A percentile compares a stretch with the other conserved stretches of the same genome.
phyloP scores from a whole-genome alignment of 2,888 invertebrate genomes.

The Epistrophe eligans region DNA sequence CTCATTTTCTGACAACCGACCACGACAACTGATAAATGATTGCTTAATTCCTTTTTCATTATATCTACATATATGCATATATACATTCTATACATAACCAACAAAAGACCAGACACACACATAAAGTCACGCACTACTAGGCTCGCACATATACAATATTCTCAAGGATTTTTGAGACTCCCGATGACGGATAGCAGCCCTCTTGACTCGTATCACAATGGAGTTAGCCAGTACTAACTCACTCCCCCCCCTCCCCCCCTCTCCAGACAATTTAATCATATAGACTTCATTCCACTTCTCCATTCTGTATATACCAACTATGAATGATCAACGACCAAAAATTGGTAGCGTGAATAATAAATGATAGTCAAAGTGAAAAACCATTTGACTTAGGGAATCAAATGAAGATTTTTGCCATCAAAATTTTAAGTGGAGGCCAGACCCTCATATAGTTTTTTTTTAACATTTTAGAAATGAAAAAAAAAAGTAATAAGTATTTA shows the following conservation, averaged over 20 bases:
- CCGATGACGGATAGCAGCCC: constrained; percentile 27
- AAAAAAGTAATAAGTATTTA: background rate
- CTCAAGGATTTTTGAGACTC: constrained; percentile 56
- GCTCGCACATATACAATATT: background rate
- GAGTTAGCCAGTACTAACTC: constrained; percentile 26
- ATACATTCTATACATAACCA: background rate
- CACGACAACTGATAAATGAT: constrained; percentile 62
- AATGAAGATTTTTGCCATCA: constrained; percentile 53
- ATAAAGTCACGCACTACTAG: constrained; percentile 34
- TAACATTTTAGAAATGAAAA: background rate
- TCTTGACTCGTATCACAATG: constrained; percentile 10
- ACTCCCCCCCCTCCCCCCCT: background rate
- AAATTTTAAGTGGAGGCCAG: constrained; percentile 34
- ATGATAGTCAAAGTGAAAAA: constrained; percentile 46
- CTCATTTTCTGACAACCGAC: constrained; percentile 38
- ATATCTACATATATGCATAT: constrained; percentile 13
- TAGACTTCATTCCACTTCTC: constrained; percentile 11
- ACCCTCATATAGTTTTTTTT: background rate
- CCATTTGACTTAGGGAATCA: constrained; percentile 38
- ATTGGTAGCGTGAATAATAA: constrained; percentile 49
- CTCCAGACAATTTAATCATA: constrained; percentile 54
- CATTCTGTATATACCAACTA: too few relatives aligned
- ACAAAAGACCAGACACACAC: background rate
- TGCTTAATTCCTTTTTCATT: constrained; percentile 62
- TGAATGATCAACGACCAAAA: constrained; percentile 40